Base-by-base conservation (phyloP, 1,140 invertebrate species). In the Prorops nasuta region DNA sequence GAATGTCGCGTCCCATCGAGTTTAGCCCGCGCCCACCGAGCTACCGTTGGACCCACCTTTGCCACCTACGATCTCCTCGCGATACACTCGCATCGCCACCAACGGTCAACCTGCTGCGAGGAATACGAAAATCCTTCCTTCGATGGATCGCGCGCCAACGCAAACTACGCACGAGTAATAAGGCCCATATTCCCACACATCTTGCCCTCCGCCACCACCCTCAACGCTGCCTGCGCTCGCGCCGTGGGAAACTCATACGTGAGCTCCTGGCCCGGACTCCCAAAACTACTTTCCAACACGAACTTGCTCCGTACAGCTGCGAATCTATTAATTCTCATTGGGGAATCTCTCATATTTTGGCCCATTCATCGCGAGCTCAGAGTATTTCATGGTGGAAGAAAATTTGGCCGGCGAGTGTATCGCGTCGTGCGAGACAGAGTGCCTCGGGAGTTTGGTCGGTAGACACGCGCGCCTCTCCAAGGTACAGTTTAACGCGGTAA, bases 201-300 rank as follows among this genome's bases (percentile, higher is more conserved):
- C 59, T 49, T 28, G 4, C n/a, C n/a, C n/a, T n/a, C n/a, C n/a
- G n/a, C n/a, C n/a, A n/a, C 56, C 47, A 53, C 47, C 49, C 50
- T 51, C 54, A 40, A 28, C 57, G 28, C 34, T 60, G 61, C 56
- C 57, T n/a, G n/a, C 65, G 61, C 63, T 65, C 64, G 66, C 55
- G 43, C 46, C 73, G 74, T 77, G 76, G 74, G 74, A 78, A 78
- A 76, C 65, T 69, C 64, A 74, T 71, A 76, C 74, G 75, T 76
- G 74, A 74, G 43, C 24, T 36, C 36, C 51, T 21, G 39, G 9
- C 28, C 20, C 41, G 34, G 43, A 32, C 34, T 12, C 40, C 31
- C 56, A 34, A 28, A 41, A 36, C 24, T 37, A 35, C 32, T 31
- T 51, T 56, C 60, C 56, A 45, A 54, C 51, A 58, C 58, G 35